Evolutionary conservation across 2,888 invertebrate species (phyloP).

Genomic region (Oligia strigilis): DNA sequence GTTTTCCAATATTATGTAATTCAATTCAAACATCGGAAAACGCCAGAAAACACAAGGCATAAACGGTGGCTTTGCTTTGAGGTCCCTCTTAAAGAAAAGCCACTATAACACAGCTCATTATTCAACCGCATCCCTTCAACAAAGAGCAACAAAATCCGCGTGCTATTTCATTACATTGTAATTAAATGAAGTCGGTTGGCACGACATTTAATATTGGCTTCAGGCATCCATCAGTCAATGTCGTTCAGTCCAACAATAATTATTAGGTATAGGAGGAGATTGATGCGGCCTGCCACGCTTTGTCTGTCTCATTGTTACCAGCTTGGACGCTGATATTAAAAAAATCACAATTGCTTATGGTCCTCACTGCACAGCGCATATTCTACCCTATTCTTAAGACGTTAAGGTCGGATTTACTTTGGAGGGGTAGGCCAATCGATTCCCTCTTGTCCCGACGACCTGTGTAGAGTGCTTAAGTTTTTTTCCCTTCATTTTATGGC

Average conservation of each 20-base stretch:
- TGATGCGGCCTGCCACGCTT: slow-evolving; percentile 72
- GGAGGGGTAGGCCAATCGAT: slow-evolving; percentile 43
- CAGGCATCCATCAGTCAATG: slow-evolving; percentile 72
- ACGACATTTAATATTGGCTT: slow-evolving; percentile 70
- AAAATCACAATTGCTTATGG: slow-evolving; percentile 64
- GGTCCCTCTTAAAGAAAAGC: background rate
- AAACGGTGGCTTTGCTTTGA: background rate
- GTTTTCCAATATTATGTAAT: background rate
- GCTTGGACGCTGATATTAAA: slow-evolving; percentile 71
- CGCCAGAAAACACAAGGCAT: background rate
- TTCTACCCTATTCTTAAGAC: accelerated
- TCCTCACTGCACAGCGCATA: background rate
- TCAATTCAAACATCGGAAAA: too few species aligned
- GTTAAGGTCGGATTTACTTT: slow-evolving; percentile 1
- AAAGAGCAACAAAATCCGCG: slow-evolving; percentile 51
- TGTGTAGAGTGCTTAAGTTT: slow-evolving; percentile 54
- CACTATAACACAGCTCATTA: slow-evolving; percentile 28
- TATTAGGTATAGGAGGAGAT: slow-evolving; percentile 71
- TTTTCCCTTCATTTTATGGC: slow-evolving; percentile 49
- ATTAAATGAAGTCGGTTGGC: slow-evolving; percentile 66
- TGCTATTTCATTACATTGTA: slow-evolving; percentile 61
- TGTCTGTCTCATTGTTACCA: slow-evolving; percentile 71
- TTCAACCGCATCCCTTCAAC: slow-evolving; percentile 38
- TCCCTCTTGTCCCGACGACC: slow-evolving; percentile 51
- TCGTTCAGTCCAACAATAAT: slow-evolving; percentile 66